Evolutionary conservation across 2,888 invertebrate species (phyloP), one percentile per base, ranked within the genome.

Genomic region (Trimorus sp.): DNA sequence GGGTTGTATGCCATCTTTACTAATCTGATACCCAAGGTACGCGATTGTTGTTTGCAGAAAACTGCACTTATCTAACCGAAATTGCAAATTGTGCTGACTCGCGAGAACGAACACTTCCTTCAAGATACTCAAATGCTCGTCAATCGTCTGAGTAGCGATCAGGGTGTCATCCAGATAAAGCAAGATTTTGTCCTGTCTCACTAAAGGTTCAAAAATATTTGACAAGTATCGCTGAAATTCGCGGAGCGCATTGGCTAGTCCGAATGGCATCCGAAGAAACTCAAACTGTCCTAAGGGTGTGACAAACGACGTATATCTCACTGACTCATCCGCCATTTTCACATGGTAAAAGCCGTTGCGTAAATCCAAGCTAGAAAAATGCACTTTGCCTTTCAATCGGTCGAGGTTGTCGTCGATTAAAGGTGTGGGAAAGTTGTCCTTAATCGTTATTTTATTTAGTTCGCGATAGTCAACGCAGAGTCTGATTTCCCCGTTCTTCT

Each of bases 41-140:
- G n/a, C 40, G 7, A 42, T 73, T 36, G 53, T n/a, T 12, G 16
- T 60, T 11, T 45, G 42, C 7, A 60, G 11, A 16, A 60, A 60
- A 1, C 15, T 16, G 42, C 59, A 60, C 16, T 60, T 60, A 42
- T 60, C 59, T 7, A 60, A 36, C 11, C 59, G 7, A 16, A 60
- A 60, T 16, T 1, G 9, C 11, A 60, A 36, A 8, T 14, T 8
- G 49, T 74, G 16, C 7, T 68, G 5, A n/a, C 66, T 51, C 3
- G 77, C 80, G 5, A 73, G 26, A 37, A 40, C 7, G 16, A 84
- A 77, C 0, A 82, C 60, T 48, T 83, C 74, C 0, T 49, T 15
- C 14, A 84, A 26, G 26, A 82, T 74, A 0, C n/a, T 11, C 26
- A 62, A 7, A 37, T 73, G 73, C 38, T 73, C 73, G 0, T 62